A percentile compares a stretch with the other conserved stretches of the same genome.
Conservation (phyloP, 1,140 invertebrate species). For the Lepeophtheirus salmonis region DNA sequence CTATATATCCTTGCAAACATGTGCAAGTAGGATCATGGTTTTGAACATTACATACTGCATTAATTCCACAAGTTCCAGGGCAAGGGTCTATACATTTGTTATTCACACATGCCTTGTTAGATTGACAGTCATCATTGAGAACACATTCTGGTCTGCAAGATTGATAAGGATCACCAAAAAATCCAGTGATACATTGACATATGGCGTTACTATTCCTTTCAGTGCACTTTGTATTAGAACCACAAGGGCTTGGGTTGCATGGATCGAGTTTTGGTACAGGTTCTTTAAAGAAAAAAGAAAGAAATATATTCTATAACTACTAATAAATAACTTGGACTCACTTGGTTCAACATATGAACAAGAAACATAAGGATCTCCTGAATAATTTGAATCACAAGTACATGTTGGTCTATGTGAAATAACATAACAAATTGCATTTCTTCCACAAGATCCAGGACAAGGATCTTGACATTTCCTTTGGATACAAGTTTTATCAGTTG, state of each 20-base stretch:
- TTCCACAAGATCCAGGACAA: slow-evolving; percentile 18
- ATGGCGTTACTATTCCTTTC: slow-evolving; percentile 40
- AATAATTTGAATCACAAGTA: slow-evolving; percentile 4
- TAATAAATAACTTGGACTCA: not conserved
- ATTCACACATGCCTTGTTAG: slow-evolving; percentile 49
- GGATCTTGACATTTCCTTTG: slow-evolving; percentile 25
- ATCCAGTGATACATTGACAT: slow-evolving; percentile 41
- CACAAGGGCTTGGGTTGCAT: slow-evolving; percentile 41
- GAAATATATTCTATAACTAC: not conserved
- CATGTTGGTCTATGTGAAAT: slow-evolving; percentile 8
- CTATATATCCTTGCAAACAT: slow-evolving; percentile 52
- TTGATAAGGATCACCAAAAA: slow-evolving; percentile 46
- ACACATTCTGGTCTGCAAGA: slow-evolving; percentile 58
- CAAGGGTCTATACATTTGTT: slow-evolving; percentile 52
- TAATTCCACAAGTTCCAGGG: slow-evolving; percentile 45
- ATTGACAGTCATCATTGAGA: slow-evolving; percentile 51
- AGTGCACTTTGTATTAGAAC: slow-evolving; percentile 50
- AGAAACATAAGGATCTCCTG: slow-evolving; percentile 32
- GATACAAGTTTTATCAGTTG: slow-evolving; percentile 34
- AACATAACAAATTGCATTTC: slow-evolving; percentile 18
- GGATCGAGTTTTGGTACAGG: slow-evolving; percentile 14
- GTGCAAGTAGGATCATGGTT: slow-evolving; percentile 46
- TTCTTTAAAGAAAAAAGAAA: not conserved
- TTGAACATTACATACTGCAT: slow-evolving; percentile 44
- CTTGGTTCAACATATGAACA: slow-evolving; percentile 29